Conservation (phyloP, 2,113 vertebrate genomes). For the Hypocryptadius cinnamomeus region DNA sequence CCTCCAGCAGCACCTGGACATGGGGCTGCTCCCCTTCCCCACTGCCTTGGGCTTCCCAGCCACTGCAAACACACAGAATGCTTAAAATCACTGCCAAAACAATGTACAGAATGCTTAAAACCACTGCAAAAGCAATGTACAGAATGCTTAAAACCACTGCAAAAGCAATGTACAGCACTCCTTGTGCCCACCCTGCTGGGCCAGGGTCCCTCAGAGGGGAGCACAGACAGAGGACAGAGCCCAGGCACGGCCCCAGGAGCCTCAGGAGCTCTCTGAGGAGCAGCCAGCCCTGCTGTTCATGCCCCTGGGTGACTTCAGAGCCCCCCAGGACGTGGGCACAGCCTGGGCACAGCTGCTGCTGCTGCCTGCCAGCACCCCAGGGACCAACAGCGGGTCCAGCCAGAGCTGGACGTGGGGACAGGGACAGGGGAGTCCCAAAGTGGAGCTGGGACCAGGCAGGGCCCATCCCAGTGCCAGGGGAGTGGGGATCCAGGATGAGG, state of each 20-base stretch:
- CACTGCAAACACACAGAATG: fast-evolving
- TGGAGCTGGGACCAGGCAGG: background rate
- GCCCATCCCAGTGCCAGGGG: background rate
- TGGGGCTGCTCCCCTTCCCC: background rate
- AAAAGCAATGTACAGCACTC: fast-evolving
- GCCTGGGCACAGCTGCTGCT: fast-evolving
- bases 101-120: too few relatives aligned
- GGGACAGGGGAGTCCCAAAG: fast-evolving
- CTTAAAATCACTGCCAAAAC: background rate
- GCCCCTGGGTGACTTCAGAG: background rate
- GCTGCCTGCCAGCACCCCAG: background rate
- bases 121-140: too few relatives aligned
- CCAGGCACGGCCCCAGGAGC: background rate
- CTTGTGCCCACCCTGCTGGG: background rate
- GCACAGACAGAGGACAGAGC: background rate
- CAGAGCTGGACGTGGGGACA: fast-evolving
- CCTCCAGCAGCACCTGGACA: background rate
- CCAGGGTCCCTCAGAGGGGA: background rate
- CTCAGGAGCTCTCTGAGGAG: background rate
- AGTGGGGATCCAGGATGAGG: background rate
- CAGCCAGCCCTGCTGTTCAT: background rate
- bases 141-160: fast-evolving
- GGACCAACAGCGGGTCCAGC: fast-evolving
- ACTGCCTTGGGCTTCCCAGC: fast-evolving
- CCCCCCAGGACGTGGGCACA: background rate